Evolutionary conservation across 2,888 invertebrate species (phyloP).

Genomic region (Trimorus sp.): DNA sequence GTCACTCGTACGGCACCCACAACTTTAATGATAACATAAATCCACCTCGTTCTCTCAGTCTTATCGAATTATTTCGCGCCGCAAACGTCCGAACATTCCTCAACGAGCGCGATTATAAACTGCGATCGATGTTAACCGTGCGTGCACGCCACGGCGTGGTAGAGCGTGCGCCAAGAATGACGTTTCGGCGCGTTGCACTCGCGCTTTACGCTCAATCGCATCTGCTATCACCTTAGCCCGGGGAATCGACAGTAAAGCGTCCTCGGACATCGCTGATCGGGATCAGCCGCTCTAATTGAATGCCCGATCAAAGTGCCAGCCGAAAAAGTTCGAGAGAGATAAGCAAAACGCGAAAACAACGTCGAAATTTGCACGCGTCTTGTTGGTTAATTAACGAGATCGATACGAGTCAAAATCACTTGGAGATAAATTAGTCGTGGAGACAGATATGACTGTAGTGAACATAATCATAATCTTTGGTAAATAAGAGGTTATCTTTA

Average conservation of each 20-base stretch:
- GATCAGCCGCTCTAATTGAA: constrained; percentile 48
- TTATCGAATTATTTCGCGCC: constrained; percentile 43
- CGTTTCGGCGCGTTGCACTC: constrained; percentile 75
- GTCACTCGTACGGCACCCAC: not conserved
- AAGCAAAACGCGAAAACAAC: no score
- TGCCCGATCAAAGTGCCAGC: not conserved
- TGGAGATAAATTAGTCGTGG: no score
- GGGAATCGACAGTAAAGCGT: constrained; percentile 44
- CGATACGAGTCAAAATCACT: no score
- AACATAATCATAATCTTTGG: no score
- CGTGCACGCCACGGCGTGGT: constrained; percentile 44
- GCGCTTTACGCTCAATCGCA: constrained; percentile 76
- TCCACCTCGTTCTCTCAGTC: constrained; percentile 2
- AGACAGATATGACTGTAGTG: no score
- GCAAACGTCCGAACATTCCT: constrained; percentile 42
- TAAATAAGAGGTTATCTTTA: no score
- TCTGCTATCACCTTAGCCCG: constrained; percentile 72
- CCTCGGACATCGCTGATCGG: constrained; percentile 27
- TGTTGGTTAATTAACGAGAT: no score
- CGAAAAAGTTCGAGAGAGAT: no score
- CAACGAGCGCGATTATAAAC: constrained; percentile 45
- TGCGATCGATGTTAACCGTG: constrained; percentile 56
- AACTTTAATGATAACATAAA: constrained; percentile 28
- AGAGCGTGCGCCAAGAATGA: constrained; percentile 72
- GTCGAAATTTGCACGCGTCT: no score